These are phyloP conservation scores for Thunnus maccoyii DNA, from an alignment of 2,113 vertebrate genomes.

Conservation along the genomic window DNA sequence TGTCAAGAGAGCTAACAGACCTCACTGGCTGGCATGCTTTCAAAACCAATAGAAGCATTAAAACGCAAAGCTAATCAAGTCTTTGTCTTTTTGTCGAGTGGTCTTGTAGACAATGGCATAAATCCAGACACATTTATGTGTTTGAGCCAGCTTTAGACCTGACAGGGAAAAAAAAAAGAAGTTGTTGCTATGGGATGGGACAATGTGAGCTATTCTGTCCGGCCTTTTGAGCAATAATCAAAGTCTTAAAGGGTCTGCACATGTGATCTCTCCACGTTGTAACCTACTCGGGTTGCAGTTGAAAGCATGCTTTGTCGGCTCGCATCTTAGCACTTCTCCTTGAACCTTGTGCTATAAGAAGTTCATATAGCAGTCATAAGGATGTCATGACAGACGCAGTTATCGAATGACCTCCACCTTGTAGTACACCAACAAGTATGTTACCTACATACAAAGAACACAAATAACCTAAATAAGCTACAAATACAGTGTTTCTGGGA, in stretches of 20 bases:
- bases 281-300: conserved; percentile 80
- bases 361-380: conserved; percentile 45
- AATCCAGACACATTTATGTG: conserved; percentile 16
- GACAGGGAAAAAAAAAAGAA: not conserved
- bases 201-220: conserved; percentile 55
- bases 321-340: conserved; percentile 68
- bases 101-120: not conserved
- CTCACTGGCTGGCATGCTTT: not conserved
- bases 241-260: conserved; percentile 63
- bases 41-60: not conserved
- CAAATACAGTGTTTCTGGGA: not conserved
- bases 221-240: conserved; percentile 59
- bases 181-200: conserved; percentile 64
- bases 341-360: conserved; percentile 46
- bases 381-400: conserved; percentile 62
- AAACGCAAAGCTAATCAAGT: not conserved
- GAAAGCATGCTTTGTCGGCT: conserved; percentile 58
- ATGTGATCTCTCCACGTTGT: conserved; percentile 62
- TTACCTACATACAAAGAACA: not conserved
- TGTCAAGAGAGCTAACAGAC: not conserved
- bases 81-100: not conserved
- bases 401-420: conserved; percentile 28
- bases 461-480: conserved; percentile 14
- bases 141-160: conserved; percentile 10
- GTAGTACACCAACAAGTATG: conserved; percentile 8